A percentile compares a stretch with the other conserved stretches of the same genome.
Evolutionary conservation across 2,888 invertebrate species (phyloP).

Genomic region (Drosophila emarginata): DNA sequence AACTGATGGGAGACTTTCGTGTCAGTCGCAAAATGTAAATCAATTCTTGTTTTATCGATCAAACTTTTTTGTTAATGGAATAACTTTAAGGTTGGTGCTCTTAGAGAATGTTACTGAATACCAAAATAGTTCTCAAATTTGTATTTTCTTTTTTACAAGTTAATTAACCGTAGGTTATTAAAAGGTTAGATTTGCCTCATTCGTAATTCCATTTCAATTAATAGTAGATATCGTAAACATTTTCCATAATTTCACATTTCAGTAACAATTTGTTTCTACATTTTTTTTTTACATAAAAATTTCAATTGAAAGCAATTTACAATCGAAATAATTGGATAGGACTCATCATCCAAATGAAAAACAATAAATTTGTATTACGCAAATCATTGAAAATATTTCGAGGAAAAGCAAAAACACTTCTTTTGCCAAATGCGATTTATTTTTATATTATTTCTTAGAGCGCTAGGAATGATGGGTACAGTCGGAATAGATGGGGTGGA

Average conservation of each 20-base stretch:
- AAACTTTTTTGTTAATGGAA: slow-evolving; percentile 21
- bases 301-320: slow-evolving; percentile 25
- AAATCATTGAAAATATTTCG: slow-evolving; percentile 24
- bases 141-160: slow-evolving; percentile 21
- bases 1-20: not conserved
- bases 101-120: not conserved
- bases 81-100: not conserved
- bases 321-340: slow-evolving; percentile 15
- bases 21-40: not conserved
- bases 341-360: slow-evolving; percentile 11
- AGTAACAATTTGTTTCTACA: slow-evolving; percentile 23
- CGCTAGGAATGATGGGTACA: not conserved
- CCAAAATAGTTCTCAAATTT: not conserved
- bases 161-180: not conserved
- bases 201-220: not conserved
- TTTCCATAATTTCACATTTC: slow-evolving; percentile 25
- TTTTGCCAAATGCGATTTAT: slow-evolving; percentile 51
- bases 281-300: slow-evolving; percentile 23
- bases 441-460: slow-evolving; percentile 22
- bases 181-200: not conserved
- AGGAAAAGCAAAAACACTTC: slow-evolving; percentile 22
- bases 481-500: not conserved
- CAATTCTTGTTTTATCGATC: slow-evolving; percentile 29
- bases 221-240: not conserved
- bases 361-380: slow-evolving; percentile 25